These are phyloP conservation scores for Idaea straminata DNA, from an alignment of 2,888 invertebrate genomes.

Conservation along the genomic window DNA sequence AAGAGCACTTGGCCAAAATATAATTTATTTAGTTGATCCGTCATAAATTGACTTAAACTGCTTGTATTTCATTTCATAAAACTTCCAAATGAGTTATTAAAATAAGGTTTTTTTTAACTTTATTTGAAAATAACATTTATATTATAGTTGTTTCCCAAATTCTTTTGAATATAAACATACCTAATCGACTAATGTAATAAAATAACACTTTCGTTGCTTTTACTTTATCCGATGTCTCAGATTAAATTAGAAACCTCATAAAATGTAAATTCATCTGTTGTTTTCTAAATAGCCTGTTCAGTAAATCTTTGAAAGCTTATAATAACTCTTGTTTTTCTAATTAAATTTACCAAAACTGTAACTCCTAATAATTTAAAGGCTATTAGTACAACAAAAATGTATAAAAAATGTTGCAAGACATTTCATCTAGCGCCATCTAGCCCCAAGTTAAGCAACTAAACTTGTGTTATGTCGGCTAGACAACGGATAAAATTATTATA, in stretches of 20 bases:
- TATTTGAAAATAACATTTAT: background rate
- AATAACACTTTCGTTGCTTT: background rate
- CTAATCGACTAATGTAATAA: background rate
- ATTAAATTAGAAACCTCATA: background rate
- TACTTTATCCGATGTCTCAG: background rate
- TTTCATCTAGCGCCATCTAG: too few species aligned
- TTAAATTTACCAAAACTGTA: background rate
- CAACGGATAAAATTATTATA: too few species aligned
- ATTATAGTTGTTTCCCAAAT: background rate
- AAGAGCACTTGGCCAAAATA: constrained; percentile 28
- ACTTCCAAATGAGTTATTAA: constrained; percentile 10
- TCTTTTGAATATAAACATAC: background rate
- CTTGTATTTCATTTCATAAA: constrained; percentile 6
- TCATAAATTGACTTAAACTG: constrained; percentile 6
- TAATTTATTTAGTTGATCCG: constrained; percentile 11
- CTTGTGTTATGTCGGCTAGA: too few species aligned
- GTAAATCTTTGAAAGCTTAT: background rate
- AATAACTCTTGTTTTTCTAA: background rate
- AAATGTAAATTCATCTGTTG: background rate
- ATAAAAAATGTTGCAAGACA: too few species aligned
- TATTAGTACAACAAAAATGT: too few species aligned
- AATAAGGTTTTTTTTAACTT: constrained; percentile 9
- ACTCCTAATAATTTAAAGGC: too few species aligned
- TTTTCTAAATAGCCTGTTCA: background rate
- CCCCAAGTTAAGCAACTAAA: too few species aligned